Evolutionary conservation across 2,113 vertebrate species (phyloP).

Genomic region (Lanius collurio): DNA sequence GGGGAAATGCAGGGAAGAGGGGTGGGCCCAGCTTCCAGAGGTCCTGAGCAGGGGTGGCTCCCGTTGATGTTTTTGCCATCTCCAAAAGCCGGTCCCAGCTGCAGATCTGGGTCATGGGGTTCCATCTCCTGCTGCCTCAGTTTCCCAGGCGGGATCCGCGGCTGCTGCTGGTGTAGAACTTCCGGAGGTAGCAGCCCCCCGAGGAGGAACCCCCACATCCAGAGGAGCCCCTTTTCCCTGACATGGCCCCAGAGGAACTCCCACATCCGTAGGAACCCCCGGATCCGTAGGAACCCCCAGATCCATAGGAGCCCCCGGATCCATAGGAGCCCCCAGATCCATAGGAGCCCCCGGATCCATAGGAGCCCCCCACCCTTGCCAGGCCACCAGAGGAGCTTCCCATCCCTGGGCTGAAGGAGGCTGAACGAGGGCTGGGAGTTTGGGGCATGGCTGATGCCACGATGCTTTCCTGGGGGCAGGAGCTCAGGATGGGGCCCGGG

Average conservation of each 20-base stretch:
- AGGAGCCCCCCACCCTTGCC: not conserved
- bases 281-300: not conserved
- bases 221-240: not conserved
- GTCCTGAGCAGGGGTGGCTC: not conserved
- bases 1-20: not conserved
- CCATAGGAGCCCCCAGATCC: not conserved
- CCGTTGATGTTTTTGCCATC: not conserved
- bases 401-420: accelerated
- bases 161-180: not conserved
- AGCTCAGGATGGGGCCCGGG: not conserved
- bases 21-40: not conserved
- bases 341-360: not conserved
- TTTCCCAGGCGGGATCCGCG: not conserved
- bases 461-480: not conserved
- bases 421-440: accelerated
- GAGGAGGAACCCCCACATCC: not conserved
- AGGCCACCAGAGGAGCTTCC: not conserved
- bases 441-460: not conserved
- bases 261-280: too few relatives aligned
- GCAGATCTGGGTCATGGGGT: accelerated
- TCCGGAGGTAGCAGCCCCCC: not conserved
- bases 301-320: not conserved
- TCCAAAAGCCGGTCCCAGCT: not conserved
- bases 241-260: too few relatives aligned
- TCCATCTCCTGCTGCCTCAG: not conserved